Percentiles rank a stretch among this genome's conserved stretches.
phyloP scores from a whole-genome alignment of 2,888 invertebrate species.

The Sinohyriopsis cumingii region DNA sequence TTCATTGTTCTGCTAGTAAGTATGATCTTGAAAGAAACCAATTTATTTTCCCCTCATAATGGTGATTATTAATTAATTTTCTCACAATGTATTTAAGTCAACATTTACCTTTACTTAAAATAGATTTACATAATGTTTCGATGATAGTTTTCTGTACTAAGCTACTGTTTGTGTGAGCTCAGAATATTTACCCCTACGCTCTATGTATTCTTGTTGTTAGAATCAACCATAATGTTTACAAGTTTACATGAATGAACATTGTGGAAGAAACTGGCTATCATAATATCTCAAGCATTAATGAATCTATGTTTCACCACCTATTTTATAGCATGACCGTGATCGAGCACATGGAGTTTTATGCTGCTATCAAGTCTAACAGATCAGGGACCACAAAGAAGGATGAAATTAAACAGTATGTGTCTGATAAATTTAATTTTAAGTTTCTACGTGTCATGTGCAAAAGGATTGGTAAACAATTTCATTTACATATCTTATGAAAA shows the following conservation, averaged over 20 bases:
- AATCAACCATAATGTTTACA: no score
- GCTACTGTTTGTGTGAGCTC: no score
- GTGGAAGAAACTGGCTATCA: background rate
- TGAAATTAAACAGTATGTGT: constrained; percentile 58
- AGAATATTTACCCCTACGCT: no score
- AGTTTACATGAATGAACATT: no score
- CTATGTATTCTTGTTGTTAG: no score
- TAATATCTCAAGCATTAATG: background rate
- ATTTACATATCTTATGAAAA: no score
- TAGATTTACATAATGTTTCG: no score
- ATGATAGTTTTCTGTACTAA: no score
- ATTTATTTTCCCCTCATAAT: background rate
- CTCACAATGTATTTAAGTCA: no score
- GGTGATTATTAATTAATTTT: background rate
- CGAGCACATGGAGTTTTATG: constrained; percentile 72
- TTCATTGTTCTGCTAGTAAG: constrained; percentile 71
- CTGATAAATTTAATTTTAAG: background rate
- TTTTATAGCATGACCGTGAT: constrained; percentile 69
- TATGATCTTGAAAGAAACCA: constrained; percentile 9
- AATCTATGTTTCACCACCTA: background rate
- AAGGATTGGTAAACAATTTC: no score
- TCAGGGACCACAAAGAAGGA: constrained; percentile 28
- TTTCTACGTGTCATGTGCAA: no score
- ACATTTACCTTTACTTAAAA: no score
- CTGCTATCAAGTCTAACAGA: constrained; percentile 64